Evolutionary conservation across 2,797 vertebrate genomes (phyloP).

Genomic region (Sebastes itinus): DNA sequence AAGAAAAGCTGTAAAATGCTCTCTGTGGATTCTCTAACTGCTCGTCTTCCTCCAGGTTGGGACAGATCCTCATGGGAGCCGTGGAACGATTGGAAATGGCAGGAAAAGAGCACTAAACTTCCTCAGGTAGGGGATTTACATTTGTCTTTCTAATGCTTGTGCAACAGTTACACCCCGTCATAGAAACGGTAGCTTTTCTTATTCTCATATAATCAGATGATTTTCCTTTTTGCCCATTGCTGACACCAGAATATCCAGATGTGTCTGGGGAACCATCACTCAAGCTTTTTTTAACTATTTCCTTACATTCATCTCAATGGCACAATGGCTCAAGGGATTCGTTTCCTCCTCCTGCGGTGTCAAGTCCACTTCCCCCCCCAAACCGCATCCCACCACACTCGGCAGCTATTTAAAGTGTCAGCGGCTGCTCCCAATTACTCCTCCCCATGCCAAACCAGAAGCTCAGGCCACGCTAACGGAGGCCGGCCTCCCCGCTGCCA

Average conservation of each 20-base stretch:
- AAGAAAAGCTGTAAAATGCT: conserved; percentile 5
- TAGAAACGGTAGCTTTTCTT: neutral
- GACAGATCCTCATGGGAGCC: conserved; percentile 24
- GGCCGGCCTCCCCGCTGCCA: conserved; percentile 39
- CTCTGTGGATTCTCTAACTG: conserved; percentile 8
- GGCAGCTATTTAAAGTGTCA: conserved; percentile 70
- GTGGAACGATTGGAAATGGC: conserved; percentile 33
- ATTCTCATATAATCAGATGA: neutral
- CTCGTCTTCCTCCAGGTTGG: conserved; percentile 49
- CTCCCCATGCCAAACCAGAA: conserved; percentile 56
- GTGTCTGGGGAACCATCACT: neutral
- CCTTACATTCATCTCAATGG: conserved; percentile 41
- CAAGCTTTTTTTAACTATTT: conserved; percentile 5
- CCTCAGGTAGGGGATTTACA: conserved; percentile 35
- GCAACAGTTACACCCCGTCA: neutral
- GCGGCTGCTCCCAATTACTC: conserved; percentile 61
- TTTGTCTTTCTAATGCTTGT: neutral
- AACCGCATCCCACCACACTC: conserved; percentile 63
- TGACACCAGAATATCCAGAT: conserved; percentile 1
- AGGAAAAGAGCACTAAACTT: conserved; percentile 26
- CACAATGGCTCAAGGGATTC: conserved; percentile 37
- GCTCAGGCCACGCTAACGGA: conserved; percentile 35
- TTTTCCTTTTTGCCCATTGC: neutral
- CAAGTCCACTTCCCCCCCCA: conserved; percentile 31
- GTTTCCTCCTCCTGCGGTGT: conserved; percentile 53